phyloP scores from a whole-genome alignment of 2,113 vertebrate genomes.

The Brachyistius frenatus region DNA sequence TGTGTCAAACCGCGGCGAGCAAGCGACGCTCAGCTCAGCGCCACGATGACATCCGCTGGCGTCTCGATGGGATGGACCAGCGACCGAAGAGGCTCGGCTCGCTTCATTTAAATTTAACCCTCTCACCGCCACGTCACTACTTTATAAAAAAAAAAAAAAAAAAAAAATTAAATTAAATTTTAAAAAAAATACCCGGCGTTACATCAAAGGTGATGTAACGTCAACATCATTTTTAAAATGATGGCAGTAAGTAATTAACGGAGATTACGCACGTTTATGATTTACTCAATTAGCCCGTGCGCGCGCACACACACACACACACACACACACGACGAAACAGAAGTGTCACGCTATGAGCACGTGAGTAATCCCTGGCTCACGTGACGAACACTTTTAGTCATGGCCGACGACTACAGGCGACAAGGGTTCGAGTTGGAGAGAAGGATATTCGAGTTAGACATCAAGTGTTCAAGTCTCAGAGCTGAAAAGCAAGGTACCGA shows the following conservation, averaged over 20 bases:
- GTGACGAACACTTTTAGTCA: constrained; percentile 83
- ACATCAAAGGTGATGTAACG: too few species aligned
- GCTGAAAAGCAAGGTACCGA: constrained; percentile 84
- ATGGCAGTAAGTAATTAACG: too few species aligned
- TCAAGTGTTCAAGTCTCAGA: constrained; percentile 84
- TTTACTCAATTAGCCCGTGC: background rate
- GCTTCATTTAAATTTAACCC: constrained; percentile 71
- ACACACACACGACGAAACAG: background rate
- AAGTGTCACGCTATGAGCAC: constrained; percentile 61
- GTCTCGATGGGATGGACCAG: constrained; percentile 12
- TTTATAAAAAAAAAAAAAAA: too few species aligned
- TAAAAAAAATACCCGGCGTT: background rate
- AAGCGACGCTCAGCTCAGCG: constrained; percentile 5
- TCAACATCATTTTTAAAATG: too few species aligned
- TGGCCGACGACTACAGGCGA: constrained; percentile 88
- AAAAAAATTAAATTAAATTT: too few species aligned
- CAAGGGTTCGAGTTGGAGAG: constrained; percentile 87
- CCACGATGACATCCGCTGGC: constrained; percentile 29
- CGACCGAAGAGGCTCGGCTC: constrained; percentile 57
- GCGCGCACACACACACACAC: background rate
- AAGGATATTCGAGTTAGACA: constrained; percentile 86
- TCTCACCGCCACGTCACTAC: constrained; percentile 7
- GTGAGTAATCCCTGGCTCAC: constrained; percentile 80
- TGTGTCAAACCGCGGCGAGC: background rate
- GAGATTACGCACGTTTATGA: too few species aligned